These are phyloP conservation scores for Endomychus coccineus DNA, from an alignment of 2,888 invertebrate species.

Conservation along the genomic window DNA sequence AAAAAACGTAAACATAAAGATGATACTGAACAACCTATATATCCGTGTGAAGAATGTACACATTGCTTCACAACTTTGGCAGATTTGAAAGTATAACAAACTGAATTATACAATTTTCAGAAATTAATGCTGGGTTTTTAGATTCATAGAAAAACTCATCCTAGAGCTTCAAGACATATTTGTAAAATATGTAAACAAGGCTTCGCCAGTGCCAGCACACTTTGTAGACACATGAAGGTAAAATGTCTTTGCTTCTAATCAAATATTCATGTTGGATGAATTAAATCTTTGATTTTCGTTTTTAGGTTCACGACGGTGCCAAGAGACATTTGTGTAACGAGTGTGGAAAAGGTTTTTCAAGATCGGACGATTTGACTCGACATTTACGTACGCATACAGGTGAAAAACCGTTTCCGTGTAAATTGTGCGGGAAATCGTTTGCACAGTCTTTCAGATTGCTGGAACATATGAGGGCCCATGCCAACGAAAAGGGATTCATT, in stretches of 20 bases:
- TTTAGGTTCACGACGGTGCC: constrained; percentile 36
- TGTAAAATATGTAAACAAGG: constrained; percentile 42
- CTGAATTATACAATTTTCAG: neutral
- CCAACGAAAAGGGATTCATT: constrained; percentile 39
- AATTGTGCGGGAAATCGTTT: constrained; percentile 40
- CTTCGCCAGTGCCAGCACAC: constrained; percentile 43
- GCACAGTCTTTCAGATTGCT: constrained; percentile 38
- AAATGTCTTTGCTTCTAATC: constrained; percentile 6
- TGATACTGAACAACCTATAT: constrained; percentile 41
- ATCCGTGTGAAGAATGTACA: constrained; percentile 41
- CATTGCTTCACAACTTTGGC: constrained; percentile 36
- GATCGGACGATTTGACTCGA: constrained; percentile 40
- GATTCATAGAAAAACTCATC: constrained; percentile 32
- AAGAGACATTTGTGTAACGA: constrained; percentile 40
- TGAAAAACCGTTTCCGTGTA: constrained; percentile 42
- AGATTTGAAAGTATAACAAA: constrained; percentile 37
- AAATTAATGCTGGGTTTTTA: too few species aligned
- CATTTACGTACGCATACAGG: constrained; percentile 42
- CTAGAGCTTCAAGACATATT: constrained; percentile 27
- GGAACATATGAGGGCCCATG: constrained; percentile 42
- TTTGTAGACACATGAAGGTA: constrained; percentile 42
- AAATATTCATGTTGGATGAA: neutral
- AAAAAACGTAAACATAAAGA: constrained; percentile 22
- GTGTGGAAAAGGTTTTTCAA: constrained; percentile 41
- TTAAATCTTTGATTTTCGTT: neutral